Conservation (phyloP, 2,888 invertebrate genomes). For the Pemphredon lugubris region DNA sequence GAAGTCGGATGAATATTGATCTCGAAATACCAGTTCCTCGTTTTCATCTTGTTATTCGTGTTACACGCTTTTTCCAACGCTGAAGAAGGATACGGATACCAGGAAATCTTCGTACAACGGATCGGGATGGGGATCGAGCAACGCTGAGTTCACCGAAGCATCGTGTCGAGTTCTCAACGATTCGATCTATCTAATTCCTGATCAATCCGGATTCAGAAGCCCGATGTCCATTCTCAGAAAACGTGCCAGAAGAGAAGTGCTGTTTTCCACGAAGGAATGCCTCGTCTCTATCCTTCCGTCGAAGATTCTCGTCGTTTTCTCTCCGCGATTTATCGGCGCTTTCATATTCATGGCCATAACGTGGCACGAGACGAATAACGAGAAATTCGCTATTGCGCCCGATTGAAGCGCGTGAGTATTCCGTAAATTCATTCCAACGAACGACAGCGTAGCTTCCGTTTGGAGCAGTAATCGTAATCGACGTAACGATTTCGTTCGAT, state of each 20-base stretch:
- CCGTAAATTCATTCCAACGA: not conserved
- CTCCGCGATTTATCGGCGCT: conserved; percentile 15
- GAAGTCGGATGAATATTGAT: conserved; percentile 51
- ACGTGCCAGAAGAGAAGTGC: conserved; percentile 35
- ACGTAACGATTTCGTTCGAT: no score
- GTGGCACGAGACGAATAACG: no score
- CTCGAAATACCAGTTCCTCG: conserved; percentile 46
- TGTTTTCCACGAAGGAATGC: conserved; percentile 16
- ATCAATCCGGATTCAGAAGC: conserved; percentile 51
- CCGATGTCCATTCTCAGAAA: conserved; percentile 36
- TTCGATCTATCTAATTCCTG: conserved; percentile 63
- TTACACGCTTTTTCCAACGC: conserved; percentile 42
- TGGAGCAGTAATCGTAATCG: no score
- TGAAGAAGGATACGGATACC: conserved; percentile 29
- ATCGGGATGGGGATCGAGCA: conserved; percentile 6
- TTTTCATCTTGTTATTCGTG: conserved; percentile 40
- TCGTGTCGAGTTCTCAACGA: conserved; percentile 55
- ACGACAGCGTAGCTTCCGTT: no score
- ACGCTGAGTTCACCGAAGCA: conserved; percentile 52
- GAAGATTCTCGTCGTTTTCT: not conserved
- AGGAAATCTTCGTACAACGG: conserved; percentile 39
- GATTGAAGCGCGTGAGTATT: conserved; percentile 1
- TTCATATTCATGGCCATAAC: conserved; percentile 5
- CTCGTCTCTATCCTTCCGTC: not conserved
- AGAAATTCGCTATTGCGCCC: no score